Conservation (phyloP, 2,797 vertebrate species). For the Echiichthys vipera region DNA sequence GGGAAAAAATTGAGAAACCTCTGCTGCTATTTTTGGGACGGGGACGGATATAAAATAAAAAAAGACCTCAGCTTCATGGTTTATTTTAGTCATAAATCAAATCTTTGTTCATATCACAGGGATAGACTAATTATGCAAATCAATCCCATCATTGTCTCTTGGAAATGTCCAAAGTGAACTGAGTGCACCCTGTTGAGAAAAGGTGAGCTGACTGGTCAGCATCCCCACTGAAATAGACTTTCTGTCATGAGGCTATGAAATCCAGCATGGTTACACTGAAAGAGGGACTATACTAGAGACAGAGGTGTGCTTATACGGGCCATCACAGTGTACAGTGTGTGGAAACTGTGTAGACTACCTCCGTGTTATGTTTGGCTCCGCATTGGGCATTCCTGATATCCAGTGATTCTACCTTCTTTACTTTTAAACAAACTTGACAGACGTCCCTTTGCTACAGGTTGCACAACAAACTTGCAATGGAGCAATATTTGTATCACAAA, state of each 20-base stretch:
- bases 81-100: conserved; percentile 56
- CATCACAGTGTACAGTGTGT: conserved; percentile 80
- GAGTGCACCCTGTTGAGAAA: conserved; percentile 32
- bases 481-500: neutral
- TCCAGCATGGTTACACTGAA: conserved; percentile 68
- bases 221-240: conserved; percentile 34
- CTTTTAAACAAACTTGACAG: conserved; percentile 50
- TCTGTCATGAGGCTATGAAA: conserved; percentile 54
- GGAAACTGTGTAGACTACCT: conserved; percentile 65
- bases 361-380: conserved; percentile 82
- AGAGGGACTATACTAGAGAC: conserved; percentile 78
- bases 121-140: conserved; percentile 22
- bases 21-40: conserved; percentile 71
- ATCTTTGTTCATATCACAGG: conserved; percentile 39
- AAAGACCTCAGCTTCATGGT: neutral
- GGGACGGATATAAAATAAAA: conserved; percentile 50
- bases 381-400: conserved; percentile 77
- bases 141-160: conserved; percentile 5
- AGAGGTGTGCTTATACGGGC: conserved; percentile 80
- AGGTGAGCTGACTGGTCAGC: conserved; percentile 23
- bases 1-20: conserved; percentile 62
- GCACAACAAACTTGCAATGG: conserved; percentile 17
- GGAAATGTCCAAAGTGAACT: conserved; percentile 23
- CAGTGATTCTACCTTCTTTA: conserved; percentile 73
- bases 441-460: conserved; percentile 27